phyloP scores from a whole-genome alignment of 2,888 invertebrate genomes.

The Lithodes maja region DNA sequence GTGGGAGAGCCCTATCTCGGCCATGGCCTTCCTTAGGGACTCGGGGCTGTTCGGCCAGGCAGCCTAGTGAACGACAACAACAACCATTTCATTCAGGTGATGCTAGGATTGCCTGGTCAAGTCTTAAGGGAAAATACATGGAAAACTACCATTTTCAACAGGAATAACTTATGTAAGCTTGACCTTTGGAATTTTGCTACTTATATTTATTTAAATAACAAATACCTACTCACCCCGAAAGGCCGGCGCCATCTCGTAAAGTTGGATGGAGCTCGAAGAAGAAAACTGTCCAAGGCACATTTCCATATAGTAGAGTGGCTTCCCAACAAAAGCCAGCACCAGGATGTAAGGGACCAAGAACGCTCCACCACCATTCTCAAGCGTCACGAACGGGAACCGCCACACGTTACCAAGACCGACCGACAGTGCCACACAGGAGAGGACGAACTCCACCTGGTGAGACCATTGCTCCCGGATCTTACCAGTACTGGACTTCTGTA shows the following conservation, averaged over 20 bases:
- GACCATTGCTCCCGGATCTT: constrained; percentile 90
- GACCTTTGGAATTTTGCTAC: no score
- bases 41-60: no score
- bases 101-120: no score
- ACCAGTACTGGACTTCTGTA: no score
- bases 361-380: constrained; percentile 74
- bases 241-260: constrained; percentile 70
- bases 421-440: constrained; percentile 82
- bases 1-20: no score
- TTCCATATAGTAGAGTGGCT: constrained; percentile 90
- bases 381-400: constrained; percentile 72
- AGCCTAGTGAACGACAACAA: no score
- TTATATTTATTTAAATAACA: no score
- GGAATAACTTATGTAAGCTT: no score
- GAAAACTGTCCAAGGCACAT: constrained; percentile 89
- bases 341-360: constrained; percentile 82
- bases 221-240: constrained; percentile 68
- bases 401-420: constrained; percentile 81
- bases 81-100: no score
- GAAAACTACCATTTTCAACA: no score
- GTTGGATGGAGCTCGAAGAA: constrained; percentile 84
- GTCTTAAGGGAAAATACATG: no score
- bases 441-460: constrained; percentile 86
- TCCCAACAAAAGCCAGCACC: constrained; percentile 78
- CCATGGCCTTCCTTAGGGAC: no score